A percentile compares a stretch with the other conserved stretches of the same genome.
Evolutionary conservation across 2,797 vertebrate genomes (phyloP).

Genomic region (Propithecus perrieri): DNA sequence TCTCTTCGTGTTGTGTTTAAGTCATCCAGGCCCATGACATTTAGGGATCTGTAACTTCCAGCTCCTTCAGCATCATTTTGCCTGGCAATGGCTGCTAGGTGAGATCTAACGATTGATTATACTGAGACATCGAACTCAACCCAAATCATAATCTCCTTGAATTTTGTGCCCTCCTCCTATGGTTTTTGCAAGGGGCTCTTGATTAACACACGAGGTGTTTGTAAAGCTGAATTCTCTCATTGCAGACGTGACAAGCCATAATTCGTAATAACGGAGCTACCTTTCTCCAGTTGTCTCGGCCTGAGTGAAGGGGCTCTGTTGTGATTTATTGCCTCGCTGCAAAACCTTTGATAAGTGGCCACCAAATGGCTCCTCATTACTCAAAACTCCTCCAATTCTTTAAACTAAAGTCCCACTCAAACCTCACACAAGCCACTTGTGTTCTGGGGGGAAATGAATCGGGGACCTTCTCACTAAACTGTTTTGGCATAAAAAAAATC

Average conservation of each 20-base stretch:
- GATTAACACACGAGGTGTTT: constrained; percentile 80
- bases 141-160: neutral
- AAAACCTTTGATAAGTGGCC: constrained; percentile 88
- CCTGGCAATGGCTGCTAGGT: constrained; percentile 52
- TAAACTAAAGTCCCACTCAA: constrained; percentile 85
- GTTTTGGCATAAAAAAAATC: constrained; percentile 92
- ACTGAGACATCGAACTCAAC: neutral
- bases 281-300: constrained; percentile 83
- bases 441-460: constrained; percentile 89
- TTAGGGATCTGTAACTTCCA: neutral
- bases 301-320: constrained; percentile 83
- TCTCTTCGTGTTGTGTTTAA: neutral
- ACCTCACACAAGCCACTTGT: constrained; percentile 85
- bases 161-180: neutral
- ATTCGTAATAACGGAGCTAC: constrained; percentile 90
- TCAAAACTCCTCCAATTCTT: constrained; percentile 90
- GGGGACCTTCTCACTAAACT: constrained; percentile 85
- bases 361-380: constrained; percentile 92
- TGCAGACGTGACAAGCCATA: constrained; percentile 88
- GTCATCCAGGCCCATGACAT: neutral
- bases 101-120: neutral
- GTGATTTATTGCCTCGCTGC: constrained; percentile 91
- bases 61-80: constrained; percentile 39
- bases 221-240: constrained; percentile 85
- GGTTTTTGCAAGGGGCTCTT: constrained; percentile 61